Evolutionary conservation across 2,888 invertebrate species (phyloP).

Genomic region (Exephanes ischioxanthus): DNA sequence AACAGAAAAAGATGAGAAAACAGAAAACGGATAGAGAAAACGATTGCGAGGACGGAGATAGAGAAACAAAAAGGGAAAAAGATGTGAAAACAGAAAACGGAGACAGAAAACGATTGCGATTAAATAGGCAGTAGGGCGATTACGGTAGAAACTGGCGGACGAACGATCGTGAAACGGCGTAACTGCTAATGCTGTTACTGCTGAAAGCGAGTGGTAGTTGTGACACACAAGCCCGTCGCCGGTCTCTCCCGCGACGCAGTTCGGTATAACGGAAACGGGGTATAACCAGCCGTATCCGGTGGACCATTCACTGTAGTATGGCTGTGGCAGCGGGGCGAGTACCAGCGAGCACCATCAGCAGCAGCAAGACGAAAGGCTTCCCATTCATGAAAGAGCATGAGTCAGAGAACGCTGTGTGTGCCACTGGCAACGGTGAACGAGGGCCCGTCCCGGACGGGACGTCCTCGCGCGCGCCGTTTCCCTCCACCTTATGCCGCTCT

Average conservation of each 20-base stretch:
- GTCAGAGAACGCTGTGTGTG: constrained; percentile 71
- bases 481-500: constrained; percentile 37
- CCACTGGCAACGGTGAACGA: constrained; percentile 66
- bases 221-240: constrained; percentile 26
- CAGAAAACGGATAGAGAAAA: no score
- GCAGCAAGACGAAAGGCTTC: constrained; percentile 78
- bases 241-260: constrained; percentile 71
- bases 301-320: constrained; percentile 78
- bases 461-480: constrained; percentile 55
- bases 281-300: constrained; percentile 83
- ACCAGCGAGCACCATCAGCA: constrained; percentile 44
- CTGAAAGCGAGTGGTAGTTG: constrained; percentile 11
- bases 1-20: no score
- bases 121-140: constrained; percentile 28
- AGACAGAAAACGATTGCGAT: constrained; percentile 2
- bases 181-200: constrained; percentile 10
- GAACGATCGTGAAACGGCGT: constrained; percentile 30
- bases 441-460: constrained; percentile 51
- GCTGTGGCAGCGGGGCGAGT: constrained; percentile 33
- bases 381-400: constrained; percentile 82
- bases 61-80: neutral
- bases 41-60: no score
- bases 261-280: constrained; percentile 81
- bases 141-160: constrained; percentile 21
- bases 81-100: neutral